Base-by-base conservation (phyloP, 2,113 vertebrate genomes). In the Microcebus tavaratra region DNA sequence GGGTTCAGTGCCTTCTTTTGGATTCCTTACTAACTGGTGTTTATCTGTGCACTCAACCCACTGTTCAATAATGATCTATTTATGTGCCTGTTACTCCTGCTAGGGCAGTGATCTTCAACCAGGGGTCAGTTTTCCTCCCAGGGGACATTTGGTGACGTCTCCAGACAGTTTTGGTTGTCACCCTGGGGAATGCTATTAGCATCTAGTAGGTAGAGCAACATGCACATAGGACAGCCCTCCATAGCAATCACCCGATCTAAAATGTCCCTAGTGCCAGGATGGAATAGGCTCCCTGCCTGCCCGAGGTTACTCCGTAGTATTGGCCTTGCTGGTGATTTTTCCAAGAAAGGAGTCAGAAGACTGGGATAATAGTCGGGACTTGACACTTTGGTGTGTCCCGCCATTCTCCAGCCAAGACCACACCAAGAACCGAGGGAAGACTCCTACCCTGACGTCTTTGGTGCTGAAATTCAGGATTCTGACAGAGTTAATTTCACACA, bases 181-280 rank as follows among this genome's bases (percentile, higher is more conserved):
- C 5, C 61, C 8, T 61, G 65, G 8, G 34, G 6, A 14, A 11
- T 75, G 70, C 45, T 61, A 14, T 17, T 90, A 27, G 42, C 13
- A 23, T 65, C 39, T 27, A 57, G 15, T 65, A 45, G 14, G 11
- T 67, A 78, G 80, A 78, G 29, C n/a, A 80, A 8, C 45, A 45
- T 45, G 8, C 25, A 14, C 6, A 6, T 3, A 57, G 14, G 25
- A 65, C 18, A 72, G 34, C 8, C 63, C 55, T 63, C 34, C 23
- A 42, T 31, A 31, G 10, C 1, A 29, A 15, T 73, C 36, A 31
- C 15, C 6, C 0, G 0, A 31, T 29, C 25, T 27, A 17, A 63
- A 87, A 27, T 59, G 7, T 20, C 42, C 36, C 8, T 7, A 48
- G 21, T 67, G 2, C 7, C 8, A 23, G 67, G 23, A 59, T 9